phyloP scores from a whole-genome alignment of 2,888 invertebrate species.

The Drosophila anomalata region DNA sequence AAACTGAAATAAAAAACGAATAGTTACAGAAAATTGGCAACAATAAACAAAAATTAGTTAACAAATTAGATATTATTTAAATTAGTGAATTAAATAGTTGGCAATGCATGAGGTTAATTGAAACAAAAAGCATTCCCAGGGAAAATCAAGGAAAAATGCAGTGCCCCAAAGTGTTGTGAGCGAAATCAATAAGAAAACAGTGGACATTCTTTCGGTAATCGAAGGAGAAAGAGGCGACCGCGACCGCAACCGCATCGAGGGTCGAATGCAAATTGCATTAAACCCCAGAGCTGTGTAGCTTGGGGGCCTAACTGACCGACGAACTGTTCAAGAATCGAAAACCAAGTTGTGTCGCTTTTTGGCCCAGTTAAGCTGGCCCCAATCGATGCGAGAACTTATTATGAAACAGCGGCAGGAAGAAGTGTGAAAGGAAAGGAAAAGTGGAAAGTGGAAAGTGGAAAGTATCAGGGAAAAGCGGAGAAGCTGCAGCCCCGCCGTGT shows the following conservation, averaged over 20 bases:
- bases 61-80: conserved; percentile 11
- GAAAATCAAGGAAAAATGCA: conserved; percentile 7
- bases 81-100: conserved; percentile 18
- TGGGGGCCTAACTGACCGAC: no score
- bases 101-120: neutral
- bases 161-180: conserved; percentile 27
- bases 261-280: conserved; percentile 39
- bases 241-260: conserved; percentile 26
- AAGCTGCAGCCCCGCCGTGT: conserved; percentile 34
- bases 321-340: neutral
- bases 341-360: conserved; percentile 20
- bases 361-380: conserved; percentile 47
- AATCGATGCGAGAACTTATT: conserved; percentile 70
- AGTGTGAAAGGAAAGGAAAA: conserved; percentile 33
- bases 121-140: neutral
- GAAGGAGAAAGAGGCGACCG: conserved; percentile 7
- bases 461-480: conserved; percentile 27
- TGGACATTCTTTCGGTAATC: neutral
- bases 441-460: conserved; percentile 26
- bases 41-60: conserved; percentile 5
- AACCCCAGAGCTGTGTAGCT: conserved; percentile 8
- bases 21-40: conserved; percentile 10
- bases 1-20: conserved; percentile 41
- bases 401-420: conserved; percentile 61
- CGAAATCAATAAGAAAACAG: conserved; percentile 36